Evolutionary conservation across 2,888 invertebrate species (phyloP).

Genomic region (Drosophila mimica): DNA sequence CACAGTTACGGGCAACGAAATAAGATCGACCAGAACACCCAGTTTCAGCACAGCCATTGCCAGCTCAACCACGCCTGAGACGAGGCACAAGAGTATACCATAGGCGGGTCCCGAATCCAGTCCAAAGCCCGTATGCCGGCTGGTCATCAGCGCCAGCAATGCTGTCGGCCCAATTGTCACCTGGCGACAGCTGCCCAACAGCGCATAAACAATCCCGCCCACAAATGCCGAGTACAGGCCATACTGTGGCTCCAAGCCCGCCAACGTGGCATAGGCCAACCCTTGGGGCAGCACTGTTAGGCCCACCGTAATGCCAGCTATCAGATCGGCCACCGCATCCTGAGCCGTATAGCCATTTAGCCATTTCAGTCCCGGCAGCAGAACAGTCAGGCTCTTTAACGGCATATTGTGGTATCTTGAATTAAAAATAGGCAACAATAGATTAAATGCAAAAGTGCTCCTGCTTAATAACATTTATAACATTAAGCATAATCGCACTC

Average conservation of each 20-base stretch:
- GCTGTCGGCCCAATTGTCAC: conserved; percentile 97
- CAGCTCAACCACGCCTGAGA: conserved; percentile 92
- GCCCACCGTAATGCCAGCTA: conserved; percentile 96
- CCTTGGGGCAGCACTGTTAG: conserved; percentile 94
- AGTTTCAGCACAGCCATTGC: conserved; percentile 93
- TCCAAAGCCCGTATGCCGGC: conserved; percentile 86
- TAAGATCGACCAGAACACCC: conserved; percentile 95
- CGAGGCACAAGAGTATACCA: conserved; percentile 92
- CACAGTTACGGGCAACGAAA: conserved; percentile 94
- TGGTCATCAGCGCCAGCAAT: conserved; percentile 94
- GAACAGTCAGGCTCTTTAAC: conserved; percentile 51
- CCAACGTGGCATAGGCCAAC: conserved; percentile 95
- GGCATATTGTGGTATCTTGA: conserved; percentile 41
- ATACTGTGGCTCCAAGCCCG: conserved; percentile 95
- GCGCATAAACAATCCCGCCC: conserved; percentile 95
- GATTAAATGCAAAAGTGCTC: not conserved
- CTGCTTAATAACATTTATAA: not conserved
- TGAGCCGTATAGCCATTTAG: conserved; percentile 90
- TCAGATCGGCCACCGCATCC: conserved; percentile 92
- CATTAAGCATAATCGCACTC: not conserved
- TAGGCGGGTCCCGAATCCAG: conserved; percentile 88
- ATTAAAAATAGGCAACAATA: not conserved
- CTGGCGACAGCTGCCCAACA: conserved; percentile 95
- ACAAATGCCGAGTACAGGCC: conserved; percentile 97
- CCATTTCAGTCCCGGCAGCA: conserved; percentile 87